These are phyloP conservation scores for Hycleus phaleratus DNA, from an alignment of 1,140 invertebrate species.

Conservation along the genomic window DNA sequence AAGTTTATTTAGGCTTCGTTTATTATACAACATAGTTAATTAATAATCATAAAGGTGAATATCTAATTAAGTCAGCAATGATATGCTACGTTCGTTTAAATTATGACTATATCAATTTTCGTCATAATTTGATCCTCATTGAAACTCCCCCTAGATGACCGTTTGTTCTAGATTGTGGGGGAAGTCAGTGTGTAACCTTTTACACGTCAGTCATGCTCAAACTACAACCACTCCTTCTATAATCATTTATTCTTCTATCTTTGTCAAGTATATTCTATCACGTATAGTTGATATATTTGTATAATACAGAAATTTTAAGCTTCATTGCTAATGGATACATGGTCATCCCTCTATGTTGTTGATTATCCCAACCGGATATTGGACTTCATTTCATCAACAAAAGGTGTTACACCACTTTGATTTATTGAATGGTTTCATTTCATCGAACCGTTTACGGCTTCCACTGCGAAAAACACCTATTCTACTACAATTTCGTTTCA, in stretches of 20 bases:
- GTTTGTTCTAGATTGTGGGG: slow-evolving; percentile 8
- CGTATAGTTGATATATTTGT: slow-evolving; percentile 1
- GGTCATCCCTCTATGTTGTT: slow-evolving; percentile 15
- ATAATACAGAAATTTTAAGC: slow-evolving; percentile 9
- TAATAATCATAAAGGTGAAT: slow-evolving; percentile 9
- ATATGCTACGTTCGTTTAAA: slow-evolving; percentile 4
- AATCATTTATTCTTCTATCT: slow-evolving; percentile 10
- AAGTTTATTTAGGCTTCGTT: background rate
- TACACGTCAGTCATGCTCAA: slow-evolving; percentile 10
- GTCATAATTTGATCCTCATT: slow-evolving; percentile 9
- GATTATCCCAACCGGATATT: slow-evolving; percentile 25
- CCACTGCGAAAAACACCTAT: slow-evolving; percentile 20
- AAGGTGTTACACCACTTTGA: slow-evolving; percentile 27
- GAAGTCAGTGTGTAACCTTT: slow-evolving; percentile 6
- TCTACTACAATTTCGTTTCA: slow-evolving; percentile 1
- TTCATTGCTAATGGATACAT: slow-evolving; percentile 14
- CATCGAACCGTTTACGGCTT: slow-evolving; percentile 18
- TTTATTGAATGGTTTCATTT: slow-evolving; percentile 24
- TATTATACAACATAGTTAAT: slow-evolving; percentile 2
- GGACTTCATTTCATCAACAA: slow-evolving; percentile 26
- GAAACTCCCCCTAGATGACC: slow-evolving; percentile 11
- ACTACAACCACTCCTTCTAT: background rate
- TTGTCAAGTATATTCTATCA: slow-evolving; percentile 1
- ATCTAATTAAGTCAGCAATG: slow-evolving; percentile 7
- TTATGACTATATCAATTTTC: slow-evolving; percentile 12